Evolutionary conservation across 2,888 invertebrate species (phyloP).

Genomic region (Teleiodes luculella): DNA sequence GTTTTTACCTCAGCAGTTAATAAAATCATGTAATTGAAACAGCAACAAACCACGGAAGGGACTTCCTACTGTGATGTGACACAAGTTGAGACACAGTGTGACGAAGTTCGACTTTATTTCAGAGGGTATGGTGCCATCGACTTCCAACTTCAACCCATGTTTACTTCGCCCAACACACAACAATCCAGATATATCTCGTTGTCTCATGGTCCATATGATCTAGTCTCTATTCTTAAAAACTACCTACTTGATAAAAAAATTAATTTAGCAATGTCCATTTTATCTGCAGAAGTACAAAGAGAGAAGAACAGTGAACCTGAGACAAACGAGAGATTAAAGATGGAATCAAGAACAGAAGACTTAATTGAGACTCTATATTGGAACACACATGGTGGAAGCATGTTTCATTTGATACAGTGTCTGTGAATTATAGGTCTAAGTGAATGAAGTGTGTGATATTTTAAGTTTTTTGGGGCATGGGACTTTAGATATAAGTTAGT

Average conservation of each 20-base stretch:
- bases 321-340: conserved; percentile 65
- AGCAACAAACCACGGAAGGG: conserved; percentile 61
- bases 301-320: conserved; percentile 68
- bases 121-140: conserved; percentile 74
- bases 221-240: conserved; percentile 50
- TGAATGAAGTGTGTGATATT: conserved; percentile 45
- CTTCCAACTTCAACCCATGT: conserved; percentile 69
- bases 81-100: conserved; percentile 54
- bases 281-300: conserved; percentile 78
- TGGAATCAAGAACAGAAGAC: conserved; percentile 71
- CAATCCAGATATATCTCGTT: conserved; percentile 81
- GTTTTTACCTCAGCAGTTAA: conserved; percentile 12
- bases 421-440: conserved; percentile 37
- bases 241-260: conserved; percentile 36
- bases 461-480: conserved; percentile 18
- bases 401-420: conserved; percentile 76
- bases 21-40: conserved; percentile 39
- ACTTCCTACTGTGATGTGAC: conserved; percentile 54
- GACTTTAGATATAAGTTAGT: conserved; percentile 18
- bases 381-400: conserved; percentile 81
- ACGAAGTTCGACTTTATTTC: conserved; percentile 76
- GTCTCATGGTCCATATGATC: conserved; percentile 81
- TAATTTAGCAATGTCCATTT: conserved; percentile 69
- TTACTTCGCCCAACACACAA: conserved; percentile 76
- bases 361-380: conserved; percentile 78